These are phyloP conservation scores for Schrankia costaestrigalis DNA, from an alignment of 2,888 invertebrate species.

Conservation along the genomic window DNA sequence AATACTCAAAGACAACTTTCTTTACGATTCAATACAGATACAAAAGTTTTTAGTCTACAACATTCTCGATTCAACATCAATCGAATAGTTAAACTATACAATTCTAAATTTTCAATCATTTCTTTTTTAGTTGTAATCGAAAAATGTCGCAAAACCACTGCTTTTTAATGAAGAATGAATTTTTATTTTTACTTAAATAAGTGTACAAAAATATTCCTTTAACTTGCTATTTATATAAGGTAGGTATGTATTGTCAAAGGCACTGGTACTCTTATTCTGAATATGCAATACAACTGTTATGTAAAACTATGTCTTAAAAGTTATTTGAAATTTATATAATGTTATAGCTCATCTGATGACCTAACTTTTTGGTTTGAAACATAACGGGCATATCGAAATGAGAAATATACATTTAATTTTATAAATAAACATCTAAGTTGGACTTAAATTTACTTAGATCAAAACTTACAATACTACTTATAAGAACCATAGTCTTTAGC, in stretches of 20 bases:
- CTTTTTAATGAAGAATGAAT: slow-evolving; percentile 48
- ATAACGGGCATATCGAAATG: slow-evolving; percentile 65
- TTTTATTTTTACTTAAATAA: slow-evolving; percentile 55
- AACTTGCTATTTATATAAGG: slow-evolving; percentile 63
- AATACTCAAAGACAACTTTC: slow-evolving; percentile 62
- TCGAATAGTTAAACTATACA: slow-evolving; percentile 8
- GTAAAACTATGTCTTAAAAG: slow-evolving; percentile 39
- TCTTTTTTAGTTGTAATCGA: slow-evolving; percentile 18
- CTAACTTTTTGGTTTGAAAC: slow-evolving; percentile 71
- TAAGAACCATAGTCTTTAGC: slow-evolving; percentile 76
- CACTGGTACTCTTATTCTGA: slow-evolving; percentile 72
- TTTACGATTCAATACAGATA: slow-evolving; percentile 52
- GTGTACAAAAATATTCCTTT: slow-evolving; percentile 76
- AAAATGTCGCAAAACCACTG: slow-evolving; percentile 35
- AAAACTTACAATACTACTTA: slow-evolving; percentile 64
- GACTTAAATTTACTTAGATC: slow-evolving; percentile 68
- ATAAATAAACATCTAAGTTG: slow-evolving; percentile 76
- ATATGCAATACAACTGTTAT: slow-evolving; percentile 53
- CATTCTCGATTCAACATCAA: slow-evolving; percentile 25
- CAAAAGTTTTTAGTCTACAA: slow-evolving; percentile 31
- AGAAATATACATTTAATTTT: slow-evolving; percentile 69
- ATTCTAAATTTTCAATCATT: slow-evolving; percentile 10
- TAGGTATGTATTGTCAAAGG: slow-evolving; percentile 79
- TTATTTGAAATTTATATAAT: slow-evolving; percentile 56
- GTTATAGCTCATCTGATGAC: slow-evolving; percentile 45